Percentiles rank a stretch among this genome's conserved stretches.
These are phyloP conservation scores for Gymnothorax javanicus DNA, from an alignment of 2,797 vertebrate species.

Conservation along the genomic window DNA sequence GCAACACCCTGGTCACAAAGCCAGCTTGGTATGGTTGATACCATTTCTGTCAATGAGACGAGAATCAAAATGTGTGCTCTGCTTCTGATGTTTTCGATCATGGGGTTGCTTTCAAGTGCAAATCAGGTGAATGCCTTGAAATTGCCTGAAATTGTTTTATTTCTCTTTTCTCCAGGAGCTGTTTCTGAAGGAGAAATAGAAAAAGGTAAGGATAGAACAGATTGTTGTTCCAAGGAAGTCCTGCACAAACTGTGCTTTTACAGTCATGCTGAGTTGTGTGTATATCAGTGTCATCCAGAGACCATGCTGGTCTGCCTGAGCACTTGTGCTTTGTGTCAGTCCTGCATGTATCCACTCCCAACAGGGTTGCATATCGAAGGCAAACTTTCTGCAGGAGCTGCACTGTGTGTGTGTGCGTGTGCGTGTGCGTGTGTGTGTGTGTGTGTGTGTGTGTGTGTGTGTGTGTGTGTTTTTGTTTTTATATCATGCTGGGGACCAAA, in stretches of 20 bases:
- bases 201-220: slow-evolving; percentile 3
- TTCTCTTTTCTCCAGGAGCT: background rate
- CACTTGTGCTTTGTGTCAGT: background rate
- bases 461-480: too few species aligned
- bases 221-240: background rate
- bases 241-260: background rate
- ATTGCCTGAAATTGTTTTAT: background rate
- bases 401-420: too few species aligned
- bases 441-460: too few species aligned
- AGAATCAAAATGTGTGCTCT: background rate
- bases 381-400: background rate
- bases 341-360: background rate
- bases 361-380: background rate
- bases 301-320: background rate
- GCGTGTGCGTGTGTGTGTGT: too few species aligned
- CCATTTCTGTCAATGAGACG: background rate
- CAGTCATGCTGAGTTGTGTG: background rate
- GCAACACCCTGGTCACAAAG: background rate
- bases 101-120: background rate
- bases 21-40: background rate
- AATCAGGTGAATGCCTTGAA: background rate
- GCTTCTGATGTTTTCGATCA: background rate
- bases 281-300: background rate
- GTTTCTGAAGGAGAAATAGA: background rate
- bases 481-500: too few species aligned